These are phyloP conservation scores for Ectemnius cavifrons DNA, from an alignment of 2,888 invertebrate species.

Conservation along the genomic window DNA sequence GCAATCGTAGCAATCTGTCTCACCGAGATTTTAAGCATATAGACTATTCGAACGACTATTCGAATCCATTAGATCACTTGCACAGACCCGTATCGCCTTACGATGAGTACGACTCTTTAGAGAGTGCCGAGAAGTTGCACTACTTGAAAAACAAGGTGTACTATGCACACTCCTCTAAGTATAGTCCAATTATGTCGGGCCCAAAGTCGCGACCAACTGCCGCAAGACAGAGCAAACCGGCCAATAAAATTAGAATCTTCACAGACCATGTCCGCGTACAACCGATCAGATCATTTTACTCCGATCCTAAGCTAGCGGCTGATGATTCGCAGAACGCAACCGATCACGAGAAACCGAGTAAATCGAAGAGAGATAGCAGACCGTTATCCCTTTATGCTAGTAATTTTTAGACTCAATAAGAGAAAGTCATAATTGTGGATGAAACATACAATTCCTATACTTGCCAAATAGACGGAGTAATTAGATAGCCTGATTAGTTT, in stretches of 20 bases:
- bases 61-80: conserved; percentile 71
- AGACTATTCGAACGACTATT: conserved; percentile 69
- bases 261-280: conserved; percentile 72
- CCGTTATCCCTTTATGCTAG: conserved; percentile 71
- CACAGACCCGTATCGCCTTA: conserved; percentile 68
- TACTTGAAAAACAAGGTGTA: conserved; percentile 64
- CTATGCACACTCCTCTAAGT: conserved; percentile 61
- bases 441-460: conserved; percentile 62
- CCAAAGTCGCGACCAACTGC: conserved; percentile 37
- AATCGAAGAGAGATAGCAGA: conserved; percentile 65
- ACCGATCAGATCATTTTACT: conserved; percentile 70
- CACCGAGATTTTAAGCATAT: conserved; percentile 49
- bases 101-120: conserved; percentile 69
- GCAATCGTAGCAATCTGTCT: conserved; percentile 43
- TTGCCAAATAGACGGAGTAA: conserved; percentile 67
- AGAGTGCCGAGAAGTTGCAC: conserved; percentile 57
- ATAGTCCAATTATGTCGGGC: conserved; percentile 68
- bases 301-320: conserved; percentile 70
- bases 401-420: conserved; percentile 57
- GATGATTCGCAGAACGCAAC: conserved; percentile 58
- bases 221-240: conserved; percentile 35
- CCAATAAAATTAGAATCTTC: conserved; percentile 63
- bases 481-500: conserved; percentile 50
- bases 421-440: conserved; percentile 9
- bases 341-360: conserved; percentile 44